A percentile compares a stretch with the other conserved stretches of the same genome.
Evolutionary conservation across 2,888 invertebrate genomes (phyloP).

Genomic region (Dynastes hyllus): DNA sequence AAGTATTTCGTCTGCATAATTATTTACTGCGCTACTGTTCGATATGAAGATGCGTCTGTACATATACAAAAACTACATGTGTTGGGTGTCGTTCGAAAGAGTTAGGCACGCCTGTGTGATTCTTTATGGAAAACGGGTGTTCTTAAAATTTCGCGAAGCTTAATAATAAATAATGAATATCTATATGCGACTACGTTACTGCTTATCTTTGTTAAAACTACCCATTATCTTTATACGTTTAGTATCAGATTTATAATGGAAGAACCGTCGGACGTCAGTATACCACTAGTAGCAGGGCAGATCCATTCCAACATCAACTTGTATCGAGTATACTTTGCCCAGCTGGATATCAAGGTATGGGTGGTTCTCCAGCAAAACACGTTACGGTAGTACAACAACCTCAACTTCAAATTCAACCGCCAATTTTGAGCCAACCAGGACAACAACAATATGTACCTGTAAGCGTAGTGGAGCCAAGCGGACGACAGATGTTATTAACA

Average conservation of each 20-base stretch:
- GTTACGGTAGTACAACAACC: slow-evolving; percentile 81
- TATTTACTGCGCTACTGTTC: too few species aligned
- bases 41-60: too few species aligned
- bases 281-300: slow-evolving; percentile 78
- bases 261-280: slow-evolving; percentile 82
- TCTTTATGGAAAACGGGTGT: too few species aligned
- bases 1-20: too few species aligned
- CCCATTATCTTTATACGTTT: slow-evolving; percentile 59
- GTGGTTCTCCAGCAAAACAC: slow-evolving; percentile 80
- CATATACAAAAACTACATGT: too few species aligned
- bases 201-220: too few species aligned
- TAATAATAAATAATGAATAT: too few species aligned
- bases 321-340: slow-evolving; percentile 96
- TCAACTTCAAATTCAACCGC: slow-evolving; percentile 84
- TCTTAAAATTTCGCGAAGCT: too few species aligned
- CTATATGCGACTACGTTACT: too few species aligned
- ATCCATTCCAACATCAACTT: slow-evolving; percentile 92
- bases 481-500: slow-evolving; percentile 85
- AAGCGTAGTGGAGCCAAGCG: slow-evolving; percentile 92
- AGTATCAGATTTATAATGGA: slow-evolving; percentile 89
- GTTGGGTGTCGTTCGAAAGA: too few species aligned
- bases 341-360: slow-evolving; percentile 86
- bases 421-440: slow-evolving; percentile 86
- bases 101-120: too few species aligned
- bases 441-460: slow-evolving; percentile 95